Percentiles rank a stretch among this genome's conserved stretches.
phyloP scores from a whole-genome alignment of 2,113 vertebrate genomes.

The Semnornis frantzii region DNA sequence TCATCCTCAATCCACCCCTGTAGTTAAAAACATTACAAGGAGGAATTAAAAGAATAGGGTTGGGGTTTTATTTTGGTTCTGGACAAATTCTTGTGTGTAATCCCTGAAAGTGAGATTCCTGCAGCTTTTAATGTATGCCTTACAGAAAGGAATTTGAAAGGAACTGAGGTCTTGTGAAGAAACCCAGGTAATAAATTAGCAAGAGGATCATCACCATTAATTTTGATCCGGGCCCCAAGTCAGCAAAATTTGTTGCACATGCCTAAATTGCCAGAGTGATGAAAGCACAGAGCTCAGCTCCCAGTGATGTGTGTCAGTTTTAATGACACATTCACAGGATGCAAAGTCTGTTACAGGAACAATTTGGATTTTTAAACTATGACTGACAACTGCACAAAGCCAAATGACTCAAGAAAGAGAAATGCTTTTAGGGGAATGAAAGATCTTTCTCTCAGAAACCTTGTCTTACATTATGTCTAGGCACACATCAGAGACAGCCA shows the following conservation, averaged over 20 bases:
- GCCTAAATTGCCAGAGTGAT: not conserved
- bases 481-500: not conserved
- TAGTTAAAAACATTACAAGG: not conserved
- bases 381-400: slow-evolving; percentile 8
- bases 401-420: not conserved
- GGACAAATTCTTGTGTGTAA: not conserved
- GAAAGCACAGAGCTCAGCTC: not conserved
- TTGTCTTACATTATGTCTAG: not conserved
- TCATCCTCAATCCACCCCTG: not conserved
- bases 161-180: not conserved
- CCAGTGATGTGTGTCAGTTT: not conserved
- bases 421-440: not conserved
- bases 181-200: not conserved
- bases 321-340: not conserved
- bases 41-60: not conserved
- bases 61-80: not conserved
- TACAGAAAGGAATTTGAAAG: not conserved
- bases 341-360: not conserved
- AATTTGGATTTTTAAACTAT: not conserved
- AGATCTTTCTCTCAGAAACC: not conserved
- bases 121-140: not conserved
- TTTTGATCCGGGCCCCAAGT: not conserved
- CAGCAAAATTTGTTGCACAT: not conserved
- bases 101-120: not conserved
- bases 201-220: not conserved